A percentile compares a stretch with the other conserved stretches of the same genome.
Conservation (phyloP, 1,140 invertebrate species). For the Bombus impatiens region DNA sequence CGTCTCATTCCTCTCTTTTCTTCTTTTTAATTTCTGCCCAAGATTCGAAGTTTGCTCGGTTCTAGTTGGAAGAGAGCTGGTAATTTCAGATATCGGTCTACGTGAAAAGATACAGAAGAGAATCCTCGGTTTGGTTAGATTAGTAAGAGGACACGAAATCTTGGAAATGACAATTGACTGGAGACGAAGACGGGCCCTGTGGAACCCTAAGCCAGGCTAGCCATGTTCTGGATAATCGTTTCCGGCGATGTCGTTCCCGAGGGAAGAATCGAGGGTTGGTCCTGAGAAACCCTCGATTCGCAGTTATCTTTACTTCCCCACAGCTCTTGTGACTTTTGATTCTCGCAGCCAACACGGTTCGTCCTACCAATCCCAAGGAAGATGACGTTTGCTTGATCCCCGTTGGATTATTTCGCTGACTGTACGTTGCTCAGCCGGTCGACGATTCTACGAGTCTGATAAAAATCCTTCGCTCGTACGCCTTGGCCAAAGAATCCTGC, state of each 20-base stretch:
- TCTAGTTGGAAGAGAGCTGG: no score
- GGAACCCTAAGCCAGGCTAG: constrained; percentile 16
- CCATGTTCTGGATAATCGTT: constrained; percentile 58
- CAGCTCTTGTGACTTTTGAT: constrained; percentile 49
- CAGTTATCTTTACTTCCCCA: constrained; percentile 56
- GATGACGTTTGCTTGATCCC: constrained; percentile 49
- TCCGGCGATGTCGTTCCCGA: constrained; percentile 27
- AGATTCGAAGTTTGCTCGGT: no score
- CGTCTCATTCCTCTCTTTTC: no score
- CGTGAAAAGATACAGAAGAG: no score
- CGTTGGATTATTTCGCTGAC: constrained; percentile 47
- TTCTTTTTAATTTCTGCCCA: no score
- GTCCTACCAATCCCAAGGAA: constrained; percentile 7
- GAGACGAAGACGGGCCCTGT: background rate
- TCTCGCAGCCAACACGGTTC: constrained; percentile 19
- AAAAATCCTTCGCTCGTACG: background rate
- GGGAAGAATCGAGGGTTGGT: constrained; percentile 42
- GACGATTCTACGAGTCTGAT: background rate
- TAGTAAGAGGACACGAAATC: background rate
- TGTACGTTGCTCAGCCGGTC: background rate
- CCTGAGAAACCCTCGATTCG: constrained; percentile 48
- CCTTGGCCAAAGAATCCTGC: no score
- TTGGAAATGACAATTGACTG: background rate
- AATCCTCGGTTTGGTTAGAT: background rate
- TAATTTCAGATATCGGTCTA: no score